Base-by-base conservation (phyloP, 2,888 invertebrate species). In the Caenorhabditis macrosperma region DNA sequence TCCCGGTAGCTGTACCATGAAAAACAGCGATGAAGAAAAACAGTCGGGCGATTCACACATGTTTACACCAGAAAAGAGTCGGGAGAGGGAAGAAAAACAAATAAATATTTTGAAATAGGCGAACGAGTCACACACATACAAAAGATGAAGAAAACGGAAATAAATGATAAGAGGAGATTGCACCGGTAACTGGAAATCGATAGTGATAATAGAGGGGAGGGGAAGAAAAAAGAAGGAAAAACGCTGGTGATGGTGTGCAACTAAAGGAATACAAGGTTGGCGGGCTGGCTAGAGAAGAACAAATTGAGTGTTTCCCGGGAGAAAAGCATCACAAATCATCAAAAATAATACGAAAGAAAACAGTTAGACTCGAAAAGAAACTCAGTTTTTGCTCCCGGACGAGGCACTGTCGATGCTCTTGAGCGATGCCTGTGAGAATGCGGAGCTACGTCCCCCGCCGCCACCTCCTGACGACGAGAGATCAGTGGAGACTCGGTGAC, bases 341-440 rank as follows among this genome's bases (percentile, higher is more conserved):
- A 12, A 15, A 38, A 38, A 38, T 38, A 12, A 38, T 38, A 38
- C 12, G 38, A 38, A 10, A 33, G 33, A 33, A 7, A 7, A 33
- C 33, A 7, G 33, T 38, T 10, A 38, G 38, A 15, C 6, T 5
- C 33, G 10, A 38, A 38, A n/a, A n/a, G n/a, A n/a, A n/a, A n/a
- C n/a, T 12, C 2, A 38, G 38, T 9, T 38, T 15, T 15, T 33
- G 38, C 38, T 66, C 1, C 38, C 17, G 5, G 78, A 71, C 3
- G 78, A 71, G 4, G 41, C 41, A 1, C 66, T 71, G 15, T 78
- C 78, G 35, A 68, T 54, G 35, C 66, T 66, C 24, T 57, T 61
- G 22, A 66, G 46, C n/a, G 71, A 78, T n/a, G 71, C 59, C 33
- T 59, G 59, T 12, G 77, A 75, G 10, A 57, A 24, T 28, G 44